Percentiles rank a stretch among this genome's conserved stretches.
These are phyloP conservation scores for Pithys albifrons DNA, from an alignment of 2,113 vertebrate genomes.

Conservation along the genomic window DNA sequence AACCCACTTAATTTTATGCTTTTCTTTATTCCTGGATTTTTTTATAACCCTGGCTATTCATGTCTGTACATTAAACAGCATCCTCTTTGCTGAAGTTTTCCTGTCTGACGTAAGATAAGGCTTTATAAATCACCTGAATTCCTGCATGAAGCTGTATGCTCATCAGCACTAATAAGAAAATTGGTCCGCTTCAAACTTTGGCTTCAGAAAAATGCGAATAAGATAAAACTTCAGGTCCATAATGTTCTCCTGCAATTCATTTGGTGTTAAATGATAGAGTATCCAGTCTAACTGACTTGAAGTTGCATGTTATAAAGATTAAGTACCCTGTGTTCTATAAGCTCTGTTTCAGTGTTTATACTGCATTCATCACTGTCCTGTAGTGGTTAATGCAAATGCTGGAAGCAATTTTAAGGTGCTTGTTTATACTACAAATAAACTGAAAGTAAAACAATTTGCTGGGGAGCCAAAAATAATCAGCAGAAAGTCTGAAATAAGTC, in stretches of 20 bases:
- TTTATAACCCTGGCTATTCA: not conserved
- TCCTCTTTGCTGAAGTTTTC: not conserved
- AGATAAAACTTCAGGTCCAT: not conserved
- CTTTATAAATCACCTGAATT: not conserved
- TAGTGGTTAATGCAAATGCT: constrained; percentile 6
- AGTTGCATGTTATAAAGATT: not conserved
- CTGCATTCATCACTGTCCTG: constrained; percentile 46
- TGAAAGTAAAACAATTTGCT: not conserved
- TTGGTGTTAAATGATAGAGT: constrained; percentile 8
- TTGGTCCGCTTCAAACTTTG: not conserved
- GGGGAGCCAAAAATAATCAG: not conserved
- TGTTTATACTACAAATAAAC: not conserved
- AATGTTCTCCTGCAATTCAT: not conserved
- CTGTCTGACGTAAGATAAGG: not conserved
- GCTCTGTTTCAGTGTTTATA: constrained; percentile 22
- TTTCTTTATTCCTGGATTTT: not conserved
- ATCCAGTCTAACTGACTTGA: not conserved
- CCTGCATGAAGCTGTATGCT: not conserved
- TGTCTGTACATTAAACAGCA: not conserved
- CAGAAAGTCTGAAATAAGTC: not conserved
- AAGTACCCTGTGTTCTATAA: constrained; percentile 17
- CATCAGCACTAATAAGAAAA: not conserved
- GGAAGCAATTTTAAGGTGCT: constrained; percentile 26
- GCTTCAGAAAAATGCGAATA: not conserved
- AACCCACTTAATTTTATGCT: not conserved